A percentile compares a stretch with the other conserved stretches of the same genome.
phyloP scores from a whole-genome alignment of 1,140 invertebrate species.

The Periplaneta americana region DNA sequence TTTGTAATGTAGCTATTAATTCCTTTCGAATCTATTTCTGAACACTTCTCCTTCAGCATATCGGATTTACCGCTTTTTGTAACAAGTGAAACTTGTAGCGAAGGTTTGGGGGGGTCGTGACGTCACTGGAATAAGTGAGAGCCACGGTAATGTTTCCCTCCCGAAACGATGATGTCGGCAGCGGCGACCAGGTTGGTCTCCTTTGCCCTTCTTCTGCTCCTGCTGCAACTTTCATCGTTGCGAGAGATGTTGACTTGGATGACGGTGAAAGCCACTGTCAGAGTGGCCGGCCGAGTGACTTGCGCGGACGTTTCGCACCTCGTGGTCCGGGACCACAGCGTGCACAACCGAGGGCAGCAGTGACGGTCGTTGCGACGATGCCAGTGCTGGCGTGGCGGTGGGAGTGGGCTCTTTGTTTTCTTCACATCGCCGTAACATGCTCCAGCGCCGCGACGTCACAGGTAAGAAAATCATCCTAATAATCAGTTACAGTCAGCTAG shows the following conservation, averaged over 20 bases:
- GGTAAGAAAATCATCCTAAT: no score
- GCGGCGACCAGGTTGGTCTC: neutral
- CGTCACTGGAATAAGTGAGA: neutral
- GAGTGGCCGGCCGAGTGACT: neutral
- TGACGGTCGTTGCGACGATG: neutral
- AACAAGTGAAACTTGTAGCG: neutral
- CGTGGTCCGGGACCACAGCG: neutral
- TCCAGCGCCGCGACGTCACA: no score
- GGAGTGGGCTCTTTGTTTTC: neutral
- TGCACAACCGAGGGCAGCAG: neutral
- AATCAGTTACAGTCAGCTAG: no score
- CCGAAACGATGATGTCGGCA: neutral
- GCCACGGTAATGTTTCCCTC: neutral
- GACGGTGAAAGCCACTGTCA: neutral
- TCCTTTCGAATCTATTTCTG: no score
- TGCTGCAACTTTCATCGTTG: neutral
- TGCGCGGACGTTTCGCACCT: neutral
- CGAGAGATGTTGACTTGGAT: neutral
- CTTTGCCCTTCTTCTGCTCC: neutral
- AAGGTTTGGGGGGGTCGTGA: neutral
- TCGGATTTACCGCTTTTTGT: neutral
- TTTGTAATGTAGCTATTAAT: no score
- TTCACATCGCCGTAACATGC: no score
- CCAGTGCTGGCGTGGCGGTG: neutral
- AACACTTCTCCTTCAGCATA: no score